Conservation (phyloP, 2,888 invertebrate species). For the Athrips mouffetella region DNA sequence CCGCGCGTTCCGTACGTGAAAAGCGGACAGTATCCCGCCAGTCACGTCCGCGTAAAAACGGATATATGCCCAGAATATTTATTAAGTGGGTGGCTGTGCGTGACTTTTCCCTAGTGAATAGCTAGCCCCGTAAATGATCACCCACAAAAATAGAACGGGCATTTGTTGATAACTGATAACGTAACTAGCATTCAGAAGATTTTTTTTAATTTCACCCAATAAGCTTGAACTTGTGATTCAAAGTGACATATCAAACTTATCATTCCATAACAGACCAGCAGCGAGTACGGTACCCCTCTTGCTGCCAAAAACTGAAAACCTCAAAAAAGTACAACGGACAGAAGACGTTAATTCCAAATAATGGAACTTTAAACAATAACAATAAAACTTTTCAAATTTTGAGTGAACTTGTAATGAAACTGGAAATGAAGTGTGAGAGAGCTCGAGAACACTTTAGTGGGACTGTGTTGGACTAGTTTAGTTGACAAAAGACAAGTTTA, state of each 20-base stretch:
- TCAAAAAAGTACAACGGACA: neutral
- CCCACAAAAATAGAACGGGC: constrained; percentile 62
- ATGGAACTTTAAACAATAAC: constrained; percentile 18
- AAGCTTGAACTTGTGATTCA: constrained; percentile 32
- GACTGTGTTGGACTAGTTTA: constrained; percentile 40
- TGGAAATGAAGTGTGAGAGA: constrained; percentile 43
- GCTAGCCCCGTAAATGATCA: constrained; percentile 68
- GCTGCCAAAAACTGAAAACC: neutral
- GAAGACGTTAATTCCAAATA: constrained; percentile 13
- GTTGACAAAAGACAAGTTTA: constrained; percentile 24
- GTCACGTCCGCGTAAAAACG: constrained; percentile 79
- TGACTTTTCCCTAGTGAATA: constrained; percentile 76
- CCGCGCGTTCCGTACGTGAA: constrained; percentile 77
- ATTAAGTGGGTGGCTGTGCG: constrained; percentile 79
- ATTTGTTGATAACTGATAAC: constrained; percentile 67
- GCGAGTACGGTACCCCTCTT: neutral
- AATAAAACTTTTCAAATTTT: constrained; percentile 35
- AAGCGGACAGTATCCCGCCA: constrained; percentile 72
- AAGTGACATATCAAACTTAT: constrained; percentile 19
- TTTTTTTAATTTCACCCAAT: constrained; percentile 17
- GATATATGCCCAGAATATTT: constrained; percentile 81
- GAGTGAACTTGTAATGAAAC: constrained; percentile 25
- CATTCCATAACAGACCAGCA: neutral
- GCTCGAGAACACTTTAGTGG: constrained; percentile 43
- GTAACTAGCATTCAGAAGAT: constrained; percentile 36